Evolutionary conservation across 2,888 invertebrate genomes (phyloP), one percentile per base, ranked within the genome.

Genomic region (Agriopis aurantiaria): DNA sequence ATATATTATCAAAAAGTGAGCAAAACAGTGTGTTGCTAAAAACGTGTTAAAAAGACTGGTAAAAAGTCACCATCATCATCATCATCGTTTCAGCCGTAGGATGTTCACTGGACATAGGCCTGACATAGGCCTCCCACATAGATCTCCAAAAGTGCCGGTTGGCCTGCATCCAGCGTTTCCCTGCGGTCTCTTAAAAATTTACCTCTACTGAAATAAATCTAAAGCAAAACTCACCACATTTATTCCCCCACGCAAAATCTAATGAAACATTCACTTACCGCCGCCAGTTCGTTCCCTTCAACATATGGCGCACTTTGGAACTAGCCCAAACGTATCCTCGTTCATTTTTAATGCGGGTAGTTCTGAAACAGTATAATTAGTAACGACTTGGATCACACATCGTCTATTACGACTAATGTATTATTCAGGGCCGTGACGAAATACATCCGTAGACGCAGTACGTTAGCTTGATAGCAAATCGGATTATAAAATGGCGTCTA

Each of bases 351-450:
- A 70, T 70, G 61, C 45, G 66, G 66, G 66, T 63, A 59, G 57
- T 55, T 59, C 58, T 55, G 48, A 46, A 66, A 63, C 55, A 43
- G 70, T 63, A 67, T 71, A 71, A 71, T 71, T 71, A 71, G 70
- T 56, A 58, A 67, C 63, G 63, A 71, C 70, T 66, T 60, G 63
- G 49, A 66, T 71, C 66, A 67, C 70, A 71, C 70, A 71, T 71
- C 56, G 53, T 53, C 70, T 67, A 71, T 71, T 71, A 71, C 65
- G 49, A 33, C 43, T 46, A n/a, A 59, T 71, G 62, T 71, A 58
- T 67, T 63, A 71, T 71, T 66, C 63, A 71, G 53, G 51, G 46
- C 5, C n/a, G 12, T 8, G 41, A n/a, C 40, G 17, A 17, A 43
- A 46, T 70, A 40, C n/a, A 63, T 0, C 0, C 12, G 8, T 33